Evolutionary conservation across 2,888 invertebrate genomes (phyloP).

Genomic region (Tetanocera ferruginea): DNA sequence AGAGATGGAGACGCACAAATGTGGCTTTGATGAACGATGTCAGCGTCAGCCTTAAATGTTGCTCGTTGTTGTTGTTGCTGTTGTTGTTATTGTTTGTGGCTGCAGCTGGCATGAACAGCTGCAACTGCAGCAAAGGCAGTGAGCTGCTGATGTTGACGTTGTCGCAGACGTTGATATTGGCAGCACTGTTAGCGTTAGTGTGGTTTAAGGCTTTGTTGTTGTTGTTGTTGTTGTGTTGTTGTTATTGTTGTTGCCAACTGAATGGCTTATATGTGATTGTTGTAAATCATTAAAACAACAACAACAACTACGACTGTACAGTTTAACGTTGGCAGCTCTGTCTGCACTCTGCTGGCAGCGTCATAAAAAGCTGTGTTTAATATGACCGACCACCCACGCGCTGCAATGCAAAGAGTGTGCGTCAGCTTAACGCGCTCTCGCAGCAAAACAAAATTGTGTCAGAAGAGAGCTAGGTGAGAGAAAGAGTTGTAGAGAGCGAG

Average conservation of each 20-base stretch:
- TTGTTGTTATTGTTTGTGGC: constrained; percentile 46
- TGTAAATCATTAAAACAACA: not conserved
- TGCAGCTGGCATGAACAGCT: constrained; percentile 49
- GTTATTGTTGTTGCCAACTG: not conserved
- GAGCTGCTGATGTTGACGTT: constrained; percentile 14
- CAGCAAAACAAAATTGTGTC: not conserved
- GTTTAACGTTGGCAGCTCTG: not conserved
- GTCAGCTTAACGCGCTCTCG: not conserved
- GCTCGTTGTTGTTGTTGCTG: constrained; percentile 43
- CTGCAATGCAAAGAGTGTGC: constrained; percentile 23
- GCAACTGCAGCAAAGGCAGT: constrained; percentile 39
- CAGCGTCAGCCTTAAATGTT: constrained; percentile 37
- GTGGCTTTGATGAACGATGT: constrained; percentile 48
- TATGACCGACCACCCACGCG: constrained; percentile 41
- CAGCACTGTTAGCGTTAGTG: constrained; percentile 39
- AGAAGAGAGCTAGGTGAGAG: constrained; percentile 7
- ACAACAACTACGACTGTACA: not conserved
- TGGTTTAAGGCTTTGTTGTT: not conserved
- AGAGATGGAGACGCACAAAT: constrained; percentile 27
- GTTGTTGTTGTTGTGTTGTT: not conserved
- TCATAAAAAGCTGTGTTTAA: not conserved
- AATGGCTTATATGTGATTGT: not conserved
- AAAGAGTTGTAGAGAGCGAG: constrained; percentile 48
- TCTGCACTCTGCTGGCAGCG: not conserved
- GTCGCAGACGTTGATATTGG: constrained; percentile 46